phyloP scores from a whole-genome alignment of 1,140 invertebrate genomes.

The Bombyx mori region ASM3026992v2 NC_085116.1:4927501-4928000 shows the following conservation, averaged over 20 bases:
- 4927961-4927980: constrained; percentile 13
- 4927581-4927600: too few relatives aligned
- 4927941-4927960: constrained; percentile 18
- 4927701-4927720: constrained; percentile 18
- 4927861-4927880: constrained; percentile 8
- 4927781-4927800: constrained; percentile 23
- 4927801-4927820: constrained; percentile 32
- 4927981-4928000: constrained; percentile 53
- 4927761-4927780: constrained; percentile 28
- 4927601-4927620: too few relatives aligned
- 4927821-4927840: constrained; percentile 14
- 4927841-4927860: constrained; percentile 18
- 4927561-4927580: too few relatives aligned
- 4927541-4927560: too few relatives aligned
- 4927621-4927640: too few relatives aligned
- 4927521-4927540: too few relatives aligned
- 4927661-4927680: too few relatives aligned
- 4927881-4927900: constrained; percentile 23
- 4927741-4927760: constrained; percentile 2
- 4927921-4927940: constrained; percentile 47
- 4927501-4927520: too few relatives aligned
- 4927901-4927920: constrained; percentile 43
- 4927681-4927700: too few relatives aligned
- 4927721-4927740: background rate
- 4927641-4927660: too few relatives aligned